phyloP scores from a whole-genome alignment of 2,797 vertebrate species.

The Scolopax bukidnonensis region DNA sequence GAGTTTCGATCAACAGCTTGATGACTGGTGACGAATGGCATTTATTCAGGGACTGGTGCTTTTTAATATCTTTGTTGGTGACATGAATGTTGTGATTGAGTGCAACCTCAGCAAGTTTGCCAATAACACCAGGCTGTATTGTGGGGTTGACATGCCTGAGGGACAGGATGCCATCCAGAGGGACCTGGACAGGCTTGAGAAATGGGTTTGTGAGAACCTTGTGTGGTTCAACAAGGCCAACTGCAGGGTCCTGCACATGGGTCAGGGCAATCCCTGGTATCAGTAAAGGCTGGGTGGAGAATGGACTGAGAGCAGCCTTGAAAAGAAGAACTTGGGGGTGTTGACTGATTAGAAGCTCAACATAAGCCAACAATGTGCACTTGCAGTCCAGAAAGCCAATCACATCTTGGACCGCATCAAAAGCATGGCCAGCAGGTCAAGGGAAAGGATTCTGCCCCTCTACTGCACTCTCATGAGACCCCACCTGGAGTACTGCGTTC shows the following conservation, averaged over 20 bases:
- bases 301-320: not conserved
- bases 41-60: not conserved
- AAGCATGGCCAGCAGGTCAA: not conserved
- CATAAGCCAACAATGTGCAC: not conserved
- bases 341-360: not conserved
- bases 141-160: not conserved
- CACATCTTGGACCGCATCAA: not conserved
- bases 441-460: not conserved
- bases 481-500: not conserved
- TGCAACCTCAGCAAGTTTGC: not conserved
- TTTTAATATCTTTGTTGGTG: not conserved
- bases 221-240: not conserved
- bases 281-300: not conserved
- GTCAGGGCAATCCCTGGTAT: not conserved
- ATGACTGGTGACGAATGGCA: not conserved
- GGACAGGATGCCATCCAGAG: not conserved
- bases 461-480: not conserved
- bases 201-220: not conserved
- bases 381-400: not conserved
- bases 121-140: not conserved
- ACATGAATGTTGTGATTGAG: not conserved
- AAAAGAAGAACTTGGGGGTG: not conserved
- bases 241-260: not conserved
- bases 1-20: not conserved
- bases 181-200: not conserved